A percentile compares a stretch with the other conserved stretches of the same genome.
These are phyloP conservation scores for Erpetoichthys calabaricus DNA, from an alignment of 2,797 vertebrate species.

Conservation along the genomic window DNA sequence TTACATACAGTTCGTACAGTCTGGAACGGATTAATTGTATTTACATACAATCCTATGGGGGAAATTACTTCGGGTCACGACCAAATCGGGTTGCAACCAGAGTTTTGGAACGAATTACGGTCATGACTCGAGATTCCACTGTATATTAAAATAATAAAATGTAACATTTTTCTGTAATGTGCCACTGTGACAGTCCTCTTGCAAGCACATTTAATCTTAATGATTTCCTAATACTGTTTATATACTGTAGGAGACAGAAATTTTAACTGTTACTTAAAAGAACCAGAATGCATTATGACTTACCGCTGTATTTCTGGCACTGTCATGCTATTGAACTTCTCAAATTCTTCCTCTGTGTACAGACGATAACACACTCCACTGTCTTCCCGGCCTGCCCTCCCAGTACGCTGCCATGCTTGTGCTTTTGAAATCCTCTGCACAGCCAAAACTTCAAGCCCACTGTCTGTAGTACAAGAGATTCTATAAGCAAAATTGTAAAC, in stretches of 20 bases:
- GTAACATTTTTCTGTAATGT: too few species aligned
- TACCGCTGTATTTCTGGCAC: conserved; percentile 94
- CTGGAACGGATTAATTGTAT: too few species aligned
- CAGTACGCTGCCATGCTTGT: conserved; percentile 89
- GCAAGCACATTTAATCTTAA: too few species aligned
- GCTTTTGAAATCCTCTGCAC: conserved; percentile 89
- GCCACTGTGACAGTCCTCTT: too few species aligned
- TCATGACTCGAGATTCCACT: too few species aligned
- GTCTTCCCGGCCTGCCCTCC: conserved; percentile 78
- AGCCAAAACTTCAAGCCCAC: conserved; percentile 79
- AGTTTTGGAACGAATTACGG: too few species aligned
- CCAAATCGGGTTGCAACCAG: too few species aligned
- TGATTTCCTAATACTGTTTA: not conserved
- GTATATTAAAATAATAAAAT: too few species aligned
- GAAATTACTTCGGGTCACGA: too few species aligned
- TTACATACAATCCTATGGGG: too few species aligned
- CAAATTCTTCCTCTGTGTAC: conserved; percentile 87
- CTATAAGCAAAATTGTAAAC: too few species aligned
- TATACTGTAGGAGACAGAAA: not conserved
- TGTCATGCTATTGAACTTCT: conserved; percentile 72
- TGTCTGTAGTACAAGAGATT: conserved; percentile 42
- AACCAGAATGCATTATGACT: not conserved
- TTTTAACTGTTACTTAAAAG: not conserved
- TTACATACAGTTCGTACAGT: too few species aligned
- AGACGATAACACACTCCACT: conserved; percentile 80